Evolutionary conservation across 2,888 invertebrate genomes (phyloP).

Genomic region (Drosophila koepferae): DNA sequence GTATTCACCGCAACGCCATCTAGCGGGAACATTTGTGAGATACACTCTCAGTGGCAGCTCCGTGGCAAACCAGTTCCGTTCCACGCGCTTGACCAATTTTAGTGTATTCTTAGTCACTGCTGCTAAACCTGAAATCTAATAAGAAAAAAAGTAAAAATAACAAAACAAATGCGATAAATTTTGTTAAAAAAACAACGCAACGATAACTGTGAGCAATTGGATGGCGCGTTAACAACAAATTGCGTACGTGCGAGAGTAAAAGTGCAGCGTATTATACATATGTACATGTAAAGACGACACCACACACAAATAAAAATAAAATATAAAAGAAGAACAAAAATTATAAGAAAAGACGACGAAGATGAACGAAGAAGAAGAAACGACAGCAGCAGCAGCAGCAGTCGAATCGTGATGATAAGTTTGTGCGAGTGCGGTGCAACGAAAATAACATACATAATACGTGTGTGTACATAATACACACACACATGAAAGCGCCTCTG

Average conservation of each 20-base stretch:
- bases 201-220: conserved; percentile 49
- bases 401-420: conserved; percentile 70
- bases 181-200: conserved; percentile 55
- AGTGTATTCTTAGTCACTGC: conserved; percentile 64
- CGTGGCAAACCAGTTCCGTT: conserved; percentile 60
- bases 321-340: conserved; percentile 14
- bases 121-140: conserved; percentile 66
- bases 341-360: conserved; percentile 56
- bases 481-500: conserved; percentile 45
- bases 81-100: conserved; percentile 64
- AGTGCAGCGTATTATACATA: conserved; percentile 31
- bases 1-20: conserved; percentile 35
- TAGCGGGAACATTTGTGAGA: conserved; percentile 35
- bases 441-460: conserved; percentile 74
- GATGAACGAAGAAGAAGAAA: conserved; percentile 76
- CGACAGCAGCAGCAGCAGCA: conserved; percentile 78
- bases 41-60: conserved; percentile 22
- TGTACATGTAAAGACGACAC: conserved; percentile 17
- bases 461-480: conserved; percentile 59
- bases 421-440: conserved; percentile 76
- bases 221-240: conserved; percentile 53
- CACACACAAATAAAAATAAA: conserved; percentile 18
- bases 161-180: conserved; percentile 78
- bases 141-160: conserved; percentile 75
- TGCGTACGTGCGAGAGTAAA: conserved; percentile 32